These are phyloP conservation scores for Pelvicachromis taeniatus DNA, from an alignment of 2,113 vertebrate species.

Conservation along the genomic window DNA sequence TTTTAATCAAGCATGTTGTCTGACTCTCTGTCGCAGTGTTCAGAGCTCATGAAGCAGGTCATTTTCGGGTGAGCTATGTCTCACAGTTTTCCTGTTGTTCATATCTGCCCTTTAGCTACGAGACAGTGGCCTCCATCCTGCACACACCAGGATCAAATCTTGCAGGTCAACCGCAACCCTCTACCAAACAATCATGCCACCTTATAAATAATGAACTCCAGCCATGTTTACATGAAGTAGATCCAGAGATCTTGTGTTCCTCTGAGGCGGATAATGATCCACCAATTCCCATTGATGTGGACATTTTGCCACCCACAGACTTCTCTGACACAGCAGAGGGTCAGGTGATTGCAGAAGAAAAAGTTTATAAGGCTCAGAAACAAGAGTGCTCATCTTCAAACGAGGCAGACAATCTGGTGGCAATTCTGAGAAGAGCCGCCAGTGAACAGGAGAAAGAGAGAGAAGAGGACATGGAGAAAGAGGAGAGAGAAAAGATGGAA, in stretches of 20 bases:
- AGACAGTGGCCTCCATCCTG: conserved; percentile 50
- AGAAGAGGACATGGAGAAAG: conserved; percentile 3
- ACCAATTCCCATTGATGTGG: neutral
- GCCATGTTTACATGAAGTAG: neutral
- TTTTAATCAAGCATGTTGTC: conserved; percentile 31
- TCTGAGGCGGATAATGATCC: conserved; percentile 1
- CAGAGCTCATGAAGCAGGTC: neutral
- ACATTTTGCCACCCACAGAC: conserved; percentile 18
- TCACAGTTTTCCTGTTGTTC: conserved; percentile 44
- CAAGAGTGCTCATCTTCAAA: neutral
- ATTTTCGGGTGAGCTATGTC: conserved; percentile 18
- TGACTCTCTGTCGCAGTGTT: neutral
- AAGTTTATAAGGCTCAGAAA: neutral
- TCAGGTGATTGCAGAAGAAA: neutral
- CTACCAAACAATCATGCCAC: neutral
- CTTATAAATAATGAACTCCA: neutral
- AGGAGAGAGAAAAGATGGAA: neutral
- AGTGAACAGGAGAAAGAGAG: conserved; percentile 54
- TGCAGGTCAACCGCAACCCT: neutral
- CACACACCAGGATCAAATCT: conserved; percentile 24
- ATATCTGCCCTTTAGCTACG: conserved; percentile 48
- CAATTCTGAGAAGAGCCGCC: conserved; percentile 53
- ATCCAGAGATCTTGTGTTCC: neutral
- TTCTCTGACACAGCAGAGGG: conserved; percentile 23
- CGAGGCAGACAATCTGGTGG: conserved; percentile 24